A percentile compares a stretch with the other conserved stretches of the same genome.
Evolutionary conservation across 1,140 invertebrate genomes (phyloP).

Genomic region (Drosophila tristis): DNA sequence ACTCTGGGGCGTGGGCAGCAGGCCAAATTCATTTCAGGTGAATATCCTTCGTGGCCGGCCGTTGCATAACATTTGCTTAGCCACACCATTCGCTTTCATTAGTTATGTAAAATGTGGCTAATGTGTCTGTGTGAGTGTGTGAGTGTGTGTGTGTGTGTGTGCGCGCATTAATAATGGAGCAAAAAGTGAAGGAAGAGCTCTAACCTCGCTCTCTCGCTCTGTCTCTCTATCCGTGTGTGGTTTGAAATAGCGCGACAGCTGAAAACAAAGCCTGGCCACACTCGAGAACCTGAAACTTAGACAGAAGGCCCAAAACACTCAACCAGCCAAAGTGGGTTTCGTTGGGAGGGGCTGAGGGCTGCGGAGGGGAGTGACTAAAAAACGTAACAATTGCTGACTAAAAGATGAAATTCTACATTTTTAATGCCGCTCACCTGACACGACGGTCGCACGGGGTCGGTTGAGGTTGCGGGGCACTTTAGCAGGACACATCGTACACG

Average conservation of each 20-base stretch:
- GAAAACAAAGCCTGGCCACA: slow-evolving; percentile 41
- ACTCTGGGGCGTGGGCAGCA: slow-evolving; percentile 6
- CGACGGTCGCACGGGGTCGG: slow-evolving; percentile 61
- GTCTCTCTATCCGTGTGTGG: slow-evolving; percentile 1
- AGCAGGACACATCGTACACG: slow-evolving; percentile 44
- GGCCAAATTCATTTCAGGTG: slow-evolving; percentile 27
- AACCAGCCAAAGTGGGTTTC: slow-evolving; percentile 36
- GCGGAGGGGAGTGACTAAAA: slow-evolving; percentile 5
- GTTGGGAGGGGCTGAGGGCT: neutral
- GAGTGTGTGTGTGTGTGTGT: slow-evolving; percentile 14
- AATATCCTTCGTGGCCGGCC: slow-evolving; percentile 20
- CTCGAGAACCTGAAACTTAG: slow-evolving; percentile 66
- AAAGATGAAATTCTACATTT: slow-evolving; percentile 83
- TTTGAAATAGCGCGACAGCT: slow-evolving; percentile 73
- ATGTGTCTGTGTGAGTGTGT: slow-evolving; percentile 19
- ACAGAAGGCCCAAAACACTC: slow-evolving; percentile 67
- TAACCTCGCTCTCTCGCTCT: neutral
- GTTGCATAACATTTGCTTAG: slow-evolving; percentile 37
- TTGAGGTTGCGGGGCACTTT: slow-evolving; percentile 53
- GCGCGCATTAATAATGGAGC: slow-evolving; percentile 75
- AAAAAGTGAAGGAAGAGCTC: slow-evolving; percentile 5
- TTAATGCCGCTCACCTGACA: slow-evolving; percentile 80
- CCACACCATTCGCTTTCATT: slow-evolving; percentile 22
- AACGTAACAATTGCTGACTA: slow-evolving; percentile 79
- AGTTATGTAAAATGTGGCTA: slow-evolving; percentile 48